These are phyloP conservation scores for Caenorhabditis sp. DNA, from an alignment of 2,888 invertebrate species.

Conservation along the genomic window DNA sequence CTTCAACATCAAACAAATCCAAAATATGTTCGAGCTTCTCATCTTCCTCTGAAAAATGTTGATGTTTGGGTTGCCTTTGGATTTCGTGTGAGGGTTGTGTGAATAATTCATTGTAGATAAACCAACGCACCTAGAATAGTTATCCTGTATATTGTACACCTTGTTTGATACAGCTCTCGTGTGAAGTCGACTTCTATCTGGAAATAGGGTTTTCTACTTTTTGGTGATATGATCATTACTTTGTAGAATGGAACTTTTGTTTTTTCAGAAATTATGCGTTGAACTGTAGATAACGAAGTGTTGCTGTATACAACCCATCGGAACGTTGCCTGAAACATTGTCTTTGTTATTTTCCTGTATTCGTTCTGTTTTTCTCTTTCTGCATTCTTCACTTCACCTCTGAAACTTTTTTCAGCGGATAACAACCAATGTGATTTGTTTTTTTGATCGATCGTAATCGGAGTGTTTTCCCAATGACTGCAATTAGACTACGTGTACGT, in stretches of 20 bases:
- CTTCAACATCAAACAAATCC: conserved; percentile 61
- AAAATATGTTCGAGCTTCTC: conserved; percentile 60
- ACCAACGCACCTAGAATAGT: conserved; percentile 66
- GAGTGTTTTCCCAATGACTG: conserved; percentile 66
- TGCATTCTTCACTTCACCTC: conserved; percentile 35
- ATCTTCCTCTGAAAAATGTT: conserved; percentile 61
- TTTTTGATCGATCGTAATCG: conserved; percentile 61
- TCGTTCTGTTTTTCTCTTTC: not conserved
- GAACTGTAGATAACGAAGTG: conserved; percentile 54
- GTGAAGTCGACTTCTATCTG: conserved; percentile 71
- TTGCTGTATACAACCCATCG: conserved; percentile 69
- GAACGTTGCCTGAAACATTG: conserved; percentile 66
- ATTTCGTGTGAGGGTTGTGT: not conserved
- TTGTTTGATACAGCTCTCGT: conserved; percentile 53
- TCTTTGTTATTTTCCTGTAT: too few relatives aligned
- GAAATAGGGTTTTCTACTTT: too few relatives aligned
- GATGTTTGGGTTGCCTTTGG: not conserved
- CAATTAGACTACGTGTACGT: conserved; percentile 22
- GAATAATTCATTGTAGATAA: not conserved
- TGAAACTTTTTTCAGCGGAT: conserved; percentile 47
- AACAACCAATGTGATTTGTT: conserved; percentile 51
- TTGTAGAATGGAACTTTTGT: conserved; percentile 56
- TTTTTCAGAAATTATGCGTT: conserved; percentile 57
- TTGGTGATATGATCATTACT: conserved; percentile 20
- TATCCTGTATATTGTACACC: conserved; percentile 66